Conservation (phyloP, 1,140 invertebrate species). For the Colletes latitarsis region DNA sequence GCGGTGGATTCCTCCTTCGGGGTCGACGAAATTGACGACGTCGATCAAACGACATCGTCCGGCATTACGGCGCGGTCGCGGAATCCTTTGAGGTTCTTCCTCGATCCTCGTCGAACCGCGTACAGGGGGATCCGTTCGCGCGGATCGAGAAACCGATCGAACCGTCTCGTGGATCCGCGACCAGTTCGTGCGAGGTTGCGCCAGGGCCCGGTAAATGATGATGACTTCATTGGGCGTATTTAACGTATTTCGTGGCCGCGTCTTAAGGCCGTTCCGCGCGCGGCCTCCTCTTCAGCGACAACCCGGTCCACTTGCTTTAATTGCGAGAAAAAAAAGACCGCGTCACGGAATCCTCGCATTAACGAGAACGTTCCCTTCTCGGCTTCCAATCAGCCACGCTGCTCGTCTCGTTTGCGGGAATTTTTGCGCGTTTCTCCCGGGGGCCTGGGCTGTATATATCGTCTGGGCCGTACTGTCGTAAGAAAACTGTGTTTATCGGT, state of each 20-base stretch:
- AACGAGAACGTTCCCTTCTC: conserved; percentile 16
- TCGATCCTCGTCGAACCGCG: conserved; percentile 59
- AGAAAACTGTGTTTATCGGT: background rate
- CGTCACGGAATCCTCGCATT: conserved; percentile 38
- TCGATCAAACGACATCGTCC: conserved; percentile 1
- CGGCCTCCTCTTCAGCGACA: background rate
- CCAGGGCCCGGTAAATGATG: background rate
- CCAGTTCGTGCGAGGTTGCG: background rate
- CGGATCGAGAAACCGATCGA: conserved; percentile 20
- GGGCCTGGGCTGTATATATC: background rate
- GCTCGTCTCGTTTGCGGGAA: conserved; percentile 9
- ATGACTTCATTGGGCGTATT: conserved; percentile 26
- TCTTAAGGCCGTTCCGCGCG: background rate
- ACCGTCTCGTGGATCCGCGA: background rate
- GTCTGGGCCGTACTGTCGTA: background rate
- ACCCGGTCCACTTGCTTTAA: background rate
- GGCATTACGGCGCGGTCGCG: conserved; percentile 49
- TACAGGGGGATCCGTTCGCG: conserved; percentile 23
- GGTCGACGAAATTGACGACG: conserved; percentile 9
- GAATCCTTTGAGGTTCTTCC: conserved; percentile 62
- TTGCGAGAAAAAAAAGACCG: background rate
- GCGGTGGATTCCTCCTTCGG: background rate
- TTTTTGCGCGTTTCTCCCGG: background rate
- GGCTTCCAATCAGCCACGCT: background rate
- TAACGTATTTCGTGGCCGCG: background rate